Conservation (phyloP, 64 coral and sea anemone species). For the Cladopsammia gracilis region DNA sequence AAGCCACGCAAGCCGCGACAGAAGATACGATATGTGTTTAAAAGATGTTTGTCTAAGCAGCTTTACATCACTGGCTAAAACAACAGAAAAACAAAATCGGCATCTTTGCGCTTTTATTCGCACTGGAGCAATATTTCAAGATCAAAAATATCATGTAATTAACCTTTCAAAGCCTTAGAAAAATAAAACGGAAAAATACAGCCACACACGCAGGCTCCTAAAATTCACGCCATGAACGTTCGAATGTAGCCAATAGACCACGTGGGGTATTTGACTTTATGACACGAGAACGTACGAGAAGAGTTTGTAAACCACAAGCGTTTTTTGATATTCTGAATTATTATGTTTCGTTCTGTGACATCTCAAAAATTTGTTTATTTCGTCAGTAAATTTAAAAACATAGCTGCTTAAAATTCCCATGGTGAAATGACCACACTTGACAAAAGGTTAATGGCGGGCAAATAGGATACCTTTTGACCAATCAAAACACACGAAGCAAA, state of each 20-base stretch:
- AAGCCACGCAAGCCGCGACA: not conserved
- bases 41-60: not conserved
- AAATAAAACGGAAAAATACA: not conserved
- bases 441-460: too few relatives aligned
- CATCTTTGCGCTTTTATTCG: not conserved
- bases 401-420: too few relatives aligned
- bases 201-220: not conserved
- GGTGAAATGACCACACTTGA: too few relatives aligned
- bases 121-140: not conserved
- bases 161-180: not conserved
- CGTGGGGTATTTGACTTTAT: not conserved
- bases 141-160: not conserved
- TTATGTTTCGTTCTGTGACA: too few relatives aligned
- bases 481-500: too few relatives aligned
- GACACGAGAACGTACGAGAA: not conserved
- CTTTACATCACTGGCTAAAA: too few relatives aligned
- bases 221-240: not conserved
- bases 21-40: not conserved
- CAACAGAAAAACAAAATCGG: not conserved
- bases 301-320: not conserved
- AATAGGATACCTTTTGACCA: too few relatives aligned
- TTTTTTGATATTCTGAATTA: too few relatives aligned
- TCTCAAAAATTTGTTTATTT: too few relatives aligned
- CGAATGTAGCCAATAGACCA: not conserved
- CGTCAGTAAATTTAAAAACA: too few relatives aligned